Conservation (phyloP, 64 coral and sea anemone species). For the Pachyseris speciosa region DNA sequence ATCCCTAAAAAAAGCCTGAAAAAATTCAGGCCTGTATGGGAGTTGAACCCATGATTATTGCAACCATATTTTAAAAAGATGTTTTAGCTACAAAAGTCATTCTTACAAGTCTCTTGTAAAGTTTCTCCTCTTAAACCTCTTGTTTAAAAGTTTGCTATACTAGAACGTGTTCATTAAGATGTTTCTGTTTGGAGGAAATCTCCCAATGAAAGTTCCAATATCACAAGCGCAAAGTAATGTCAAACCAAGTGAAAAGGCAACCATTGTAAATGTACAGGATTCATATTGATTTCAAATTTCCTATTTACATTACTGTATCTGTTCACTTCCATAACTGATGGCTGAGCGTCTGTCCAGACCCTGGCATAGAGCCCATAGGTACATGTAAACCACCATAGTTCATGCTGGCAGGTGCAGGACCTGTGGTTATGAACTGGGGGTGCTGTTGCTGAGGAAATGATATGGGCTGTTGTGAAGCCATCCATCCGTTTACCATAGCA, state of each 20-base stretch:
- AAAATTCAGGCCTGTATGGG: too few species aligned
- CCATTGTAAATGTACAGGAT: constrained; percentile 1
- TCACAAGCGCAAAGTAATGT: too few species aligned
- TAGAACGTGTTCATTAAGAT: too few species aligned
- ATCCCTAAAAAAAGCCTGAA: too few species aligned
- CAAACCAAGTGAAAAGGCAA: background rate
- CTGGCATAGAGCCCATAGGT: constrained; percentile 20
- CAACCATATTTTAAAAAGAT: too few species aligned
- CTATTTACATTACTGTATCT: constrained; percentile 27
- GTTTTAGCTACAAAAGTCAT: too few species aligned
- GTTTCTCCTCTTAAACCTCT: too few species aligned
- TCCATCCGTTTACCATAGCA: constrained; percentile 16
- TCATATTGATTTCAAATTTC: background rate
- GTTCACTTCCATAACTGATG: constrained; percentile 63
- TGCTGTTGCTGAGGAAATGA: constrained; percentile 64
- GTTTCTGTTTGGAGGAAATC: too few species aligned
- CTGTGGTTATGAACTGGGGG: constrained; percentile 59
- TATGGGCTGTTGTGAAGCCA: constrained; percentile 53
- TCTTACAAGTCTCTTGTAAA: too few species aligned
- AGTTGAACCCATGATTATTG: too few species aligned
- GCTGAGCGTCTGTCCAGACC: constrained; percentile 55
- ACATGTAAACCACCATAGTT: constrained; percentile 2
- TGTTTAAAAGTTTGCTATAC: too few species aligned
- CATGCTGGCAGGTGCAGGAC: constrained; percentile 24
- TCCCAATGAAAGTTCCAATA: background rate